Evolutionary conservation across 2,113 vertebrate genomes (phyloP).

Genomic region (Pithys albifrons): DNA sequence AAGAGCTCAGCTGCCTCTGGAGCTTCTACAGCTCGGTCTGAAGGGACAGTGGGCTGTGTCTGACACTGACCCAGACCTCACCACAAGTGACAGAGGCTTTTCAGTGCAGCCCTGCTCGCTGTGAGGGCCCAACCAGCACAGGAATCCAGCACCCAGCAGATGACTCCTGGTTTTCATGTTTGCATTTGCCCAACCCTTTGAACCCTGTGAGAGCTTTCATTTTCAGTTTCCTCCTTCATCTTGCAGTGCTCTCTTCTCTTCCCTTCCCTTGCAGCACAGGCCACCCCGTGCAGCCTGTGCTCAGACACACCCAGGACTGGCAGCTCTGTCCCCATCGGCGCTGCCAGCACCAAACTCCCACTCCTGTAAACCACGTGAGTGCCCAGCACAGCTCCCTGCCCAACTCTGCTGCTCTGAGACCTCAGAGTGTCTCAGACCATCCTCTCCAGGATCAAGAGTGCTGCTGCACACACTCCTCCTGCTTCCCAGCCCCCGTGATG

Average conservation of each 20-base stretch:
- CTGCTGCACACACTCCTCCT: background rate
- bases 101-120: background rate
- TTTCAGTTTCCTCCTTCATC: background rate
- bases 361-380: background rate
- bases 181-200: background rate
- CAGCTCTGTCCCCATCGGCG: background rate
- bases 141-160: background rate
- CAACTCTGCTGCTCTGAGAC: accelerated
- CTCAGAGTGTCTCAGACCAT: background rate
- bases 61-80: background rate
- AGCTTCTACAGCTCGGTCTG: background rate
- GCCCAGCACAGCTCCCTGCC: background rate
- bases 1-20: background rate
- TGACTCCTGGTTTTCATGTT: background rate
- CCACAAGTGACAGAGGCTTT: accelerated
- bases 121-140: background rate
- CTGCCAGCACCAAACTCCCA: background rate
- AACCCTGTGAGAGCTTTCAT: background rate
- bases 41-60: accelerated
- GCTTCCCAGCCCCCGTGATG: background rate
- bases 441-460: background rate
- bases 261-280: background rate
- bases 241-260: background rate
- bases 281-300: background rate
- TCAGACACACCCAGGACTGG: background rate